Conservation (phyloP, 2,797 vertebrate genomes). For the Podargus strigoides region DNA sequence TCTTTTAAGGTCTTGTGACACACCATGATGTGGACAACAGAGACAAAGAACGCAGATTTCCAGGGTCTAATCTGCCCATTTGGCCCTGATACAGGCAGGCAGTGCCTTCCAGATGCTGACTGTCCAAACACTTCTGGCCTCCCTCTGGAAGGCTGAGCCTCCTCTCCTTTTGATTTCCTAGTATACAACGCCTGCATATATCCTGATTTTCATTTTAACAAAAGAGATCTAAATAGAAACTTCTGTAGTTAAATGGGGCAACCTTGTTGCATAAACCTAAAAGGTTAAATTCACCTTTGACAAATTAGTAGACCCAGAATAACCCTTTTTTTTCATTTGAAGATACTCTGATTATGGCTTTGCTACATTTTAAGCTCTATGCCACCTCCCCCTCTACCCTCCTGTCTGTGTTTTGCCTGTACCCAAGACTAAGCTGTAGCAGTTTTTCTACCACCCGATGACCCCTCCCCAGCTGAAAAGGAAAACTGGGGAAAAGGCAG, state of each 20-base stretch:
- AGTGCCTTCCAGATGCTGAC: background rate
- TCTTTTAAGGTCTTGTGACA: background rate
- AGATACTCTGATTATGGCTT: background rate
- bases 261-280: background rate
- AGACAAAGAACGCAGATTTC: background rate
- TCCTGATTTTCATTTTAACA: background rate
- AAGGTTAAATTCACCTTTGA: background rate
- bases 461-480: too few species aligned
- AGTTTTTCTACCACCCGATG: too few species aligned
- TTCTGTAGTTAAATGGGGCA: background rate
- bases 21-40: background rate
- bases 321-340: background rate
- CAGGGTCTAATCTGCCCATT: background rate
- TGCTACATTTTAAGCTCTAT: background rate
- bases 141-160: background rate
- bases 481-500: too few species aligned
- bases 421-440: too few species aligned
- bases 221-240: background rate
- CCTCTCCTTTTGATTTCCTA: background rate
- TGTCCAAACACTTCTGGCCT: background rate
- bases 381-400: background rate
- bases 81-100: background rate
- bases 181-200: rapidly evolving
- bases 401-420: too few species aligned
- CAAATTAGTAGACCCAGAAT: background rate